phyloP scores from a whole-genome alignment of 2,797 vertebrate species.

The Manis javanica region DNA sequence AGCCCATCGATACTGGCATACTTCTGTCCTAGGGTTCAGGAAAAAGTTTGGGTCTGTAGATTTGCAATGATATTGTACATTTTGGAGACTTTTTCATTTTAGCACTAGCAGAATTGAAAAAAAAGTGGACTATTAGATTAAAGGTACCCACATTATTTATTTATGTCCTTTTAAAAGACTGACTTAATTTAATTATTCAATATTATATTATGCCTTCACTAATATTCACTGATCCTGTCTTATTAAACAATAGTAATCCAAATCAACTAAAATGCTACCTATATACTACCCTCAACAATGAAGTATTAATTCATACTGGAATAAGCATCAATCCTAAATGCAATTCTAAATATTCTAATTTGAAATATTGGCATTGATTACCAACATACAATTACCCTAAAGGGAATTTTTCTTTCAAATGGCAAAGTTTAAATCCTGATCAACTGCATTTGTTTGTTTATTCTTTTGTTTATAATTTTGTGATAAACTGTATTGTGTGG shows the following conservation, averaged over 20 bases:
- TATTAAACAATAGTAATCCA: conserved; percentile 30
- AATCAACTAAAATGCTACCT: conserved; percentile 36
- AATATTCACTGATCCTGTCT: conserved; percentile 32
- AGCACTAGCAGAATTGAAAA: neutral
- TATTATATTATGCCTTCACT: conserved; percentile 21
- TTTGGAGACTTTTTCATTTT: conserved; percentile 36
- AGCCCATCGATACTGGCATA: neutral
- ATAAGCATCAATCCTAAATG: conserved; percentile 32
- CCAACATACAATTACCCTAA: neutral
- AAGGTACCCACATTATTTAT: conserved; percentile 33
- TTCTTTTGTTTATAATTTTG: conserved; percentile 64
- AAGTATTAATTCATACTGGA: conserved; percentile 42
- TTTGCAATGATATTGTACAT: neutral
- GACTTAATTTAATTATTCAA: conserved; percentile 33
- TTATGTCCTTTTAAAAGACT: neutral
- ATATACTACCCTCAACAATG: neutral
- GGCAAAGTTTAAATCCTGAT: neutral
- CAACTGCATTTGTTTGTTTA: neutral
- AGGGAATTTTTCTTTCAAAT: neutral
- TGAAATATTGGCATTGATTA: conserved; percentile 47
- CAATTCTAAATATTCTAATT: conserved; percentile 29
- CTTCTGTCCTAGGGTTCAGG: neutral
- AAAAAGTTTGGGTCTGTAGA: neutral
- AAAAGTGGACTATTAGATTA: neutral
- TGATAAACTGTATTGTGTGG: neutral